phyloP scores from a whole-genome alignment of 2,888 invertebrate genomes.

The Scrobipalpa atriplicella region DNA sequence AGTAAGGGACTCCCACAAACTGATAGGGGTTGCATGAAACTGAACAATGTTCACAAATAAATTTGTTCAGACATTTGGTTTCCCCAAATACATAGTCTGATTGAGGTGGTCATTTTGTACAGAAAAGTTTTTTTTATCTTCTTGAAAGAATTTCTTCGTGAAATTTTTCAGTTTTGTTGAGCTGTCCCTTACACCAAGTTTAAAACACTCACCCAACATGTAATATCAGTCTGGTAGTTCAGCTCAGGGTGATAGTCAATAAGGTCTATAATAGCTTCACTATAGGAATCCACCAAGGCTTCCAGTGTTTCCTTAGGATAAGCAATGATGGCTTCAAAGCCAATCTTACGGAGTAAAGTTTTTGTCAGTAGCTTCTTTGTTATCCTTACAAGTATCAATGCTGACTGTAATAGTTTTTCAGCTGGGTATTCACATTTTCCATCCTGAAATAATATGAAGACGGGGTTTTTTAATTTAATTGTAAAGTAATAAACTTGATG shows the following conservation, averaged over 20 bases:
- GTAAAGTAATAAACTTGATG: not conserved
- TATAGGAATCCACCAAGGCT: not conserved
- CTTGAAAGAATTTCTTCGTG: no score
- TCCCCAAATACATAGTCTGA: no score
- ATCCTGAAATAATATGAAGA: not conserved
- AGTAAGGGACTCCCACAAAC: no score
- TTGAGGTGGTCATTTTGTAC: no score
- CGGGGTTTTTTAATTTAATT: not conserved
- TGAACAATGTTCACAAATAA: no score
- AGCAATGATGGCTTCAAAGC: not conserved
- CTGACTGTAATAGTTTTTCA: not conserved
- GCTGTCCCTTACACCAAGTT: not conserved
- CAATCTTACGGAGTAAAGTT: not conserved
- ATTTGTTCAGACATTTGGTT: no score
- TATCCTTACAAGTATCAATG: constrained; percentile 36
- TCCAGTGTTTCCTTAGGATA: not conserved
- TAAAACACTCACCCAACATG: not conserved
- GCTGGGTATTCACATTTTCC: not conserved
- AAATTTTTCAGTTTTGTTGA: no score
- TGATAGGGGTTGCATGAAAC: no score
- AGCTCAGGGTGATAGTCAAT: not conserved
- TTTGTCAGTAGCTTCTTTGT: not conserved
- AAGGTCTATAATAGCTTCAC: not conserved
- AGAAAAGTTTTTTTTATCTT: no score
- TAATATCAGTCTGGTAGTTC: not conserved